These are phyloP conservation scores for Piezodorus guildinii DNA, from an alignment of 1,140 invertebrate species.

Conservation along the genomic window DNA sequence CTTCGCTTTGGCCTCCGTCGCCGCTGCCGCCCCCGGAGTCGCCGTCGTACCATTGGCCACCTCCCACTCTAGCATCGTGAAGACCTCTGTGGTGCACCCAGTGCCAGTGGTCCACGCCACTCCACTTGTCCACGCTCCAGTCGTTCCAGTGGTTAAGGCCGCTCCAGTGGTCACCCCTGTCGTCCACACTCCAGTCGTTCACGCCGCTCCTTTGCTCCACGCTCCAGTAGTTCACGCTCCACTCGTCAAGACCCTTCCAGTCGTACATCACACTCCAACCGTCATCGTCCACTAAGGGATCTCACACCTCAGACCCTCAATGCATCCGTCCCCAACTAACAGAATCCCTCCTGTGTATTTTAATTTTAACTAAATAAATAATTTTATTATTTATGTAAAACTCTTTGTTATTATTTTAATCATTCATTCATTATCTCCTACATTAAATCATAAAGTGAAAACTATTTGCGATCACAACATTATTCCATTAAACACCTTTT, in stretches of 20 bases:
- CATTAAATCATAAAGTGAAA: no score
- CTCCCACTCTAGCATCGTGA: slow-evolving; percentile 22
- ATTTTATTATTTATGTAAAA: slow-evolving; percentile 3
- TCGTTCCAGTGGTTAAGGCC: slow-evolving; percentile 35
- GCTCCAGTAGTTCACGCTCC: slow-evolving; percentile 34
- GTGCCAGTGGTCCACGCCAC: slow-evolving; percentile 29
- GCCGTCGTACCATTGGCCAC: slow-evolving; percentile 19
- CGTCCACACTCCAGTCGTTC: slow-evolving; percentile 29
- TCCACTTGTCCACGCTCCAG: slow-evolving; percentile 22
- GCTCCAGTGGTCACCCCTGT: slow-evolving; percentile 36
- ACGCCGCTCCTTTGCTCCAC: slow-evolving; percentile 28
- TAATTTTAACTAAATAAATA: slow-evolving; percentile 7
- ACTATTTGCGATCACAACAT: no score
- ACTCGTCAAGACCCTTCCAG: slow-evolving; percentile 31
- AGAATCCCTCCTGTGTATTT: neutral
- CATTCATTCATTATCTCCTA: no score
- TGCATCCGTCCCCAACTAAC: neutral
- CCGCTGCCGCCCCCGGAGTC: slow-evolving; percentile 28
- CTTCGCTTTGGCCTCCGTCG: slow-evolving; percentile 41
- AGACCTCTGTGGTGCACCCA: slow-evolving; percentile 24
- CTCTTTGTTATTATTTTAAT: neutral
- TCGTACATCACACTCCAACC: slow-evolving; percentile 29
- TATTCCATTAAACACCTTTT: no score
- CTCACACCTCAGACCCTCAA: neutral
- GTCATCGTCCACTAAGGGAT: slow-evolving; percentile 30